These are phyloP conservation scores for Carposina sasakii DNA, from an alignment of 1,140 invertebrate genomes.

Conservation along the genomic window DNA sequence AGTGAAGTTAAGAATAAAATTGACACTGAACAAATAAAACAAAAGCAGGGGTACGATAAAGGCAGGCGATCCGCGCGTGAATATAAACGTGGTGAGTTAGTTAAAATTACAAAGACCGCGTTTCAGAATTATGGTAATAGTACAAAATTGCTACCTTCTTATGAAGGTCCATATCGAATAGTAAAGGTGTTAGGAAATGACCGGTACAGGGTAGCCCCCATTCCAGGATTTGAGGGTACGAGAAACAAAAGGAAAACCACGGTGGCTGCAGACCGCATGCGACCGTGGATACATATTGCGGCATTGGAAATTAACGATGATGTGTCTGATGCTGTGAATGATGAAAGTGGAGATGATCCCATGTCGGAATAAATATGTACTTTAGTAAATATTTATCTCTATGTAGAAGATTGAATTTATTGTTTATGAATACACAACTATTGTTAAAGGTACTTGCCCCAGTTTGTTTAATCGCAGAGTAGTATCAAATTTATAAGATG, in stretches of 20 bases:
- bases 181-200: background rate
- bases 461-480: too few species aligned
- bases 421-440: too few species aligned
- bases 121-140: too few species aligned
- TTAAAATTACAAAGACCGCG: slow-evolving; percentile 9
- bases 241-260: background rate
- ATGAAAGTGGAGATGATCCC: too few species aligned
- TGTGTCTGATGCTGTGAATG: background rate
- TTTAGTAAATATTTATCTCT: too few species aligned
- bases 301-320: background rate
- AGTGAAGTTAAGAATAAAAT: slow-evolving; percentile 1
- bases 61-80: background rate
- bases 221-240: background rate
- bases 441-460: too few species aligned
- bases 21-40: slow-evolving; percentile 1
- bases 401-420: too few species aligned
- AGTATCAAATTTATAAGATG: too few species aligned
- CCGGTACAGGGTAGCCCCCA: background rate
- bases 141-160: background rate
- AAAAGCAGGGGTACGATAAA: background rate
- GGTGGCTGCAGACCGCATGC: background rate
- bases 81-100: background rate
- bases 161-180: background rate
- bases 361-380: too few species aligned
- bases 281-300: background rate